These are phyloP conservation scores for Drosophila santomea DNA, from an alignment of 1,140 invertebrate species.

Conservation along the genomic window DNA sequence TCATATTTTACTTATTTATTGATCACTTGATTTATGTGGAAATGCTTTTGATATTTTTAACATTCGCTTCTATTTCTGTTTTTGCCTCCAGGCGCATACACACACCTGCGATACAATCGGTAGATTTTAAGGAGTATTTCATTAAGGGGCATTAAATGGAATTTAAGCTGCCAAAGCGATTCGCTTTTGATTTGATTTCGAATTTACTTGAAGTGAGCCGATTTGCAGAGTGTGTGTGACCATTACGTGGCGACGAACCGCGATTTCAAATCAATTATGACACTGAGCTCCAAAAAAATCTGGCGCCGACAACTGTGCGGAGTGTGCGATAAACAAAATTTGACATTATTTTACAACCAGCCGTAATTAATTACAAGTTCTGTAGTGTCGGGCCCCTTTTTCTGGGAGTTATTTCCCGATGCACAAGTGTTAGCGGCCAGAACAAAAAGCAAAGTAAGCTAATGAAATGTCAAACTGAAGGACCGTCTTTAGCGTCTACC, in stretches of 20 bases:
- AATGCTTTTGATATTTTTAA: conserved; percentile 68
- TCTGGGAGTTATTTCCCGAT: conserved; percentile 1
- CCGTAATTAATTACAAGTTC: neutral
- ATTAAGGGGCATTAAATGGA: conserved; percentile 68
- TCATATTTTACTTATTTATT: conserved; percentile 53
- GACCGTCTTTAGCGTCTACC: conserved; percentile 18
- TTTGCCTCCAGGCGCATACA: conserved; percentile 28
- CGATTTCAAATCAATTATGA: conserved; percentile 53
- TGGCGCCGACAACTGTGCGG: conserved; percentile 28
- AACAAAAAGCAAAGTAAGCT: conserved; percentile 16
- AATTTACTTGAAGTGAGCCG: conserved; percentile 63
- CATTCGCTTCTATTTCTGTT: conserved; percentile 64
- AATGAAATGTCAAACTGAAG: conserved; percentile 38
- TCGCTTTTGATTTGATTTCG: conserved; percentile 10
- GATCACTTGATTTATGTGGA: conserved; percentile 68
- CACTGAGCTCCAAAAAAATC: conserved; percentile 18
- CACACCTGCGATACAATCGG: conserved; percentile 14
- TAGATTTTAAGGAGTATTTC: conserved; percentile 35
- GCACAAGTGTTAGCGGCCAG: conserved; percentile 7
- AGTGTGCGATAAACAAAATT: neutral
- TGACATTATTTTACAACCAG: neutral
- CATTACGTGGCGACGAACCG: conserved; percentile 3
- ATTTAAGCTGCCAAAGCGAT: conserved; percentile 63
- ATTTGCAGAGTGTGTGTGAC: neutral
- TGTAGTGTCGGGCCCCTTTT: neutral